phyloP scores from a whole-genome alignment of 1,140 invertebrate species.

The Drosophila leontia region DNA sequence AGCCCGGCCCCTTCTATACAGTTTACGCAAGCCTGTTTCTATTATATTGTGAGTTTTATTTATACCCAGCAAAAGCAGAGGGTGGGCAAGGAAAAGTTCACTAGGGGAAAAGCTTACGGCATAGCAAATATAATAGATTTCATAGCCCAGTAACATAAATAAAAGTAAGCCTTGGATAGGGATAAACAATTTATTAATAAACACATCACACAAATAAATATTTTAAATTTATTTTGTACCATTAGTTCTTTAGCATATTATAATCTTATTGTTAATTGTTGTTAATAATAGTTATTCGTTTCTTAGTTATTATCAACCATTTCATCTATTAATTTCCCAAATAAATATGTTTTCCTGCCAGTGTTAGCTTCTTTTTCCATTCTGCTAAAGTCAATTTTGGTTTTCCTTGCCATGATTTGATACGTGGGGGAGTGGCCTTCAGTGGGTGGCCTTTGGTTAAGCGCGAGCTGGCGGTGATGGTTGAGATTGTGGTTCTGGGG shows the following conservation, averaged over 20 bases:
- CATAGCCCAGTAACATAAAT: no score
- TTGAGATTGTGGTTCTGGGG: constrained; percentile 5
- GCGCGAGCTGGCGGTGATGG: neutral
- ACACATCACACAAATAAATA: no score
- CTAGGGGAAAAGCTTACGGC: neutral
- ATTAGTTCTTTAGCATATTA: no score
- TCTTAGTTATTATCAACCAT: no score
- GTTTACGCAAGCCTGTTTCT: constrained; percentile 47
- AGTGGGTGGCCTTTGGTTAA: neutral
- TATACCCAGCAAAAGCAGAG: constrained; percentile 13
- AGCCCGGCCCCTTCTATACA: neutral
- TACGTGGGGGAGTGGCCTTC: constrained; percentile 25
- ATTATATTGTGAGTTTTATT: constrained; percentile 70
- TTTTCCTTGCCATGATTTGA: constrained; percentile 66
- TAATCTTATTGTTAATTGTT: no score
- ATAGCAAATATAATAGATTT: neutral
- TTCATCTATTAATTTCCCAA: neutral
- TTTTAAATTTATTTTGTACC: no score
- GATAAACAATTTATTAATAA: no score
- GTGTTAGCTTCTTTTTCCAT: constrained; percentile 31
- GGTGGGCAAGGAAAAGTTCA: constrained; percentile 8
- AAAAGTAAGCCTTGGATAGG: no score
- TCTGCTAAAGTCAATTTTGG: constrained; percentile 64
- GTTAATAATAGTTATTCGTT: no score
- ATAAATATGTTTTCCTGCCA: neutral